Conservation (phyloP, 1,140 invertebrate species). For the Galleria mellonella region DNA sequence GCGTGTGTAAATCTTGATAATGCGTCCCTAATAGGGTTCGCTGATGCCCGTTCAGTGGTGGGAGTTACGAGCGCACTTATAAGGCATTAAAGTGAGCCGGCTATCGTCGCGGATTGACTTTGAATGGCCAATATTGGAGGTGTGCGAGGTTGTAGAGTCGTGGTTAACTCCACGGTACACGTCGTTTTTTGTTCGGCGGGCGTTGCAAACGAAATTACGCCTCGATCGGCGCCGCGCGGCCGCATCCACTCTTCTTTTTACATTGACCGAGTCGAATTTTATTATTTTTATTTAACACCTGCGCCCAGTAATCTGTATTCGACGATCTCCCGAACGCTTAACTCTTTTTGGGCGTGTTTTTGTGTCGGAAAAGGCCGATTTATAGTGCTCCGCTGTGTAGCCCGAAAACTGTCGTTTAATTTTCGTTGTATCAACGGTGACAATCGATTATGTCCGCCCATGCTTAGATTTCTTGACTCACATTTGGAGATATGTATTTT, state of each 20-base stretch:
- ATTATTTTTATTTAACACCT: constrained; percentile 74
- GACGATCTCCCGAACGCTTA: constrained; percentile 70
- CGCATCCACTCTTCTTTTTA: constrained; percentile 62
- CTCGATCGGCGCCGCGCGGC: constrained; percentile 60
- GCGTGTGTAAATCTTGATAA: constrained; percentile 27
- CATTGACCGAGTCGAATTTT: constrained; percentile 54
- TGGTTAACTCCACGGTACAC: constrained; percentile 47
- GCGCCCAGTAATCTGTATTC: constrained; percentile 68
- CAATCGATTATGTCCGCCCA: constrained; percentile 63
- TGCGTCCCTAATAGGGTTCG: constrained; percentile 29
- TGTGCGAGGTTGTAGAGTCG: constrained; percentile 21
- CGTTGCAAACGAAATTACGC: constrained; percentile 62
- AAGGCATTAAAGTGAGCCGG: constrained; percentile 42
- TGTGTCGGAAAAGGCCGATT: constrained; percentile 46
- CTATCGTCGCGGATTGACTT: constrained; percentile 27
- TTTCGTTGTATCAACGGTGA: constrained; percentile 50
- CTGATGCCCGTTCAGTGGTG: constrained; percentile 4
- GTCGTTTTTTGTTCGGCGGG: constrained; percentile 51
- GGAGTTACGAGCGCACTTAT: constrained; percentile 26
- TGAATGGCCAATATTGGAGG: constrained; percentile 40
- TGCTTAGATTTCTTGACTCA: constrained; percentile 35
- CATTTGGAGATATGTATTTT: too few relatives aligned
- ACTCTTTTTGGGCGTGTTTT: constrained; percentile 63
- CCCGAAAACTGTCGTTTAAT: constrained; percentile 66
- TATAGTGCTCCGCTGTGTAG: constrained; percentile 56